A percentile compares a stretch with the other conserved stretches of the same genome.
phyloP scores from a whole-genome alignment of 2,113 vertebrate genomes.

The Ursus arctos region DNA sequence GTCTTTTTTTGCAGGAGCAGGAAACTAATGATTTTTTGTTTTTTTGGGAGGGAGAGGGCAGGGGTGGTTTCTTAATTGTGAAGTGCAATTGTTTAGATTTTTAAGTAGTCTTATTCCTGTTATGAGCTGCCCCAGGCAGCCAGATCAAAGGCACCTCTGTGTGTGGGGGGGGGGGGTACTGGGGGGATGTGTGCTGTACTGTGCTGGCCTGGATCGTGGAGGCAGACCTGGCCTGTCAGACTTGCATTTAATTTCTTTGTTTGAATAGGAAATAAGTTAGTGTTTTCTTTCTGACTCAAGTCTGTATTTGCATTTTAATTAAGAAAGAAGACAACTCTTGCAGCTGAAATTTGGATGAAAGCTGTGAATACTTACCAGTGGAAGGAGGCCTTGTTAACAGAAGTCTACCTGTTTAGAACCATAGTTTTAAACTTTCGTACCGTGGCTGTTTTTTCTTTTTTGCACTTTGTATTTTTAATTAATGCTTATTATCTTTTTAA shows the following conservation, averaged over 20 bases:
- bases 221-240: conserved; percentile 79
- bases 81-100: conserved; percentile 84
- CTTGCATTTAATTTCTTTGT: conserved; percentile 86
- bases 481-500: conserved; percentile 40
- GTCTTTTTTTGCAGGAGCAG: conserved; percentile 46
- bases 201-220: conserved; percentile 79
- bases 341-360: conserved; percentile 83
- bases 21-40: conserved; percentile 62
- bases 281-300: conserved; percentile 77
- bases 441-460: neutral
- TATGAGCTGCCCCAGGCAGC: conserved; percentile 85
- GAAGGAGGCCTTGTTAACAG: conserved; percentile 64
- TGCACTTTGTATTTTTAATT: conserved; percentile 56
- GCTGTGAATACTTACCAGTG: conserved; percentile 78
- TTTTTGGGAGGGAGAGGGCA: conserved; percentile 14
- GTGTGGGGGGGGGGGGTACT: neutral
- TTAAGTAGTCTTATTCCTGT: conserved; percentile 83
- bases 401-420: conserved; percentile 70
- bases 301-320: conserved; percentile 85
- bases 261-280: conserved; percentile 85
- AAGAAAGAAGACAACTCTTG: conserved; percentile 83
- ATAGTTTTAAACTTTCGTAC: conserved; percentile 51
- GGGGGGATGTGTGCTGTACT: neutral
- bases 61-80: conserved; percentile 61
- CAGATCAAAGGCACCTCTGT: conserved; percentile 84